Conservation (phyloP, 2,113 vertebrate species). For the Charadrius vociferus region DNA sequence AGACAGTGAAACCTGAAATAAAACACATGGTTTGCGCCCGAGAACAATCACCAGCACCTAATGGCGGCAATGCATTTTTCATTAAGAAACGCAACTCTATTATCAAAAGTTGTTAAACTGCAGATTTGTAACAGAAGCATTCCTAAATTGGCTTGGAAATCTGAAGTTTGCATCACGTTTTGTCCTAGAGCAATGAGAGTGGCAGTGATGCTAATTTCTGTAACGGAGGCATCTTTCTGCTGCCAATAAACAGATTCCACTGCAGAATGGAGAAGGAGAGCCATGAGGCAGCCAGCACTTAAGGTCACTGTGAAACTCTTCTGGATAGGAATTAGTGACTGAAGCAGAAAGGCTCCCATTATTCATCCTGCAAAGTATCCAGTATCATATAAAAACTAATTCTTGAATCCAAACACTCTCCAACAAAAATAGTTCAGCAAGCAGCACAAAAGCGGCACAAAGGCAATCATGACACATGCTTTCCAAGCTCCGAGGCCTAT, state of each 20-base stretch:
- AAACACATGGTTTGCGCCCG: background rate
- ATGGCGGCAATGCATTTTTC: background rate
- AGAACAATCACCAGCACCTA: background rate
- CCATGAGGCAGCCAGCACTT: background rate
- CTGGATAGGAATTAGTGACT: background rate
- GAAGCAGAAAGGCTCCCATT: background rate
- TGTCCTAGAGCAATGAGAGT: background rate
- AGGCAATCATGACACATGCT: background rate
- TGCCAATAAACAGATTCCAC: background rate
- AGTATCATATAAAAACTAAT: background rate
- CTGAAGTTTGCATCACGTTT: background rate
- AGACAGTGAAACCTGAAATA: conserved; percentile 59
- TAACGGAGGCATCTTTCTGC: background rate
- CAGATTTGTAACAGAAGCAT: background rate
- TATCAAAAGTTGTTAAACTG: background rate
- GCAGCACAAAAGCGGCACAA: background rate
- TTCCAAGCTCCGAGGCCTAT: background rate
- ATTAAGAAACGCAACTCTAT: background rate
- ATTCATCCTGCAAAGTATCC: background rate
- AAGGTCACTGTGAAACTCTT: background rate
- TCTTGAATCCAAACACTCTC: background rate
- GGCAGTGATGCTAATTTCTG: background rate
- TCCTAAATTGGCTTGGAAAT: background rate
- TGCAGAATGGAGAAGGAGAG: background rate
- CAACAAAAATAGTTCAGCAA: background rate